Evolutionary conservation across 2,113 vertebrate genomes (phyloP).

Genomic region (Cyprinodon brontotheroides): DNA sequence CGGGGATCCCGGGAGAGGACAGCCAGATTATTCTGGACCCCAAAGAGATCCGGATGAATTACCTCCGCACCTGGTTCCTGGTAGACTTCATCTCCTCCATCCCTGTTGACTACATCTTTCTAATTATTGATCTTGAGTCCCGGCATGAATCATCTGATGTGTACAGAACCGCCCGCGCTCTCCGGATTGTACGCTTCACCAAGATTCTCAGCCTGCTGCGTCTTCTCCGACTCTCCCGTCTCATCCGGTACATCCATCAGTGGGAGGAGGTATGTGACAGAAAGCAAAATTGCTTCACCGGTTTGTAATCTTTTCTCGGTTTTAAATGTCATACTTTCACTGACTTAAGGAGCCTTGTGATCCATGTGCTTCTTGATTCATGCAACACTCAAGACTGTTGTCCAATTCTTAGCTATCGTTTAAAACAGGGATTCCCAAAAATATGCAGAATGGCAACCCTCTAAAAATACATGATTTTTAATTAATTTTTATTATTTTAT

Average conservation of each 20-base stretch:
- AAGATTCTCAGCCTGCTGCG: conserved; percentile 83
- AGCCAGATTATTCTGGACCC: conserved; percentile 80
- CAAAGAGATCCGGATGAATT: conserved; percentile 73
- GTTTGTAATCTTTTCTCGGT: not conserved
- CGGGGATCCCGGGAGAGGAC: conserved; percentile 76
- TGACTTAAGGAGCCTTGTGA: not conserved
- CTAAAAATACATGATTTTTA: too few relatives aligned
- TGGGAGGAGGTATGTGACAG: conserved; percentile 78
- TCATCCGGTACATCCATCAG: conserved; percentile 83
- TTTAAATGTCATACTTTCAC: not conserved
- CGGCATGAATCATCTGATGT: conserved; percentile 73
- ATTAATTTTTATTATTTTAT: too few relatives aligned
- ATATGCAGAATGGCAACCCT: too few relatives aligned
- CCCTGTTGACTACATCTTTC: conserved; percentile 82
- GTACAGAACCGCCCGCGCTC: conserved; percentile 79
- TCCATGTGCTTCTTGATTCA: not conserved
- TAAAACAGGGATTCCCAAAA: not conserved
- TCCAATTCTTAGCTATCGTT: not conserved
- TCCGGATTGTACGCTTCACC: conserved; percentile 82
- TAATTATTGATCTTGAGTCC: conserved; percentile 77
- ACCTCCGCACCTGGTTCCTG: conserved; percentile 79
- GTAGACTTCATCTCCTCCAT: conserved; percentile 83
- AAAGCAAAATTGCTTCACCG: not conserved
- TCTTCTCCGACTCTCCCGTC: conserved; percentile 79
- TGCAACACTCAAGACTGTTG: too few relatives aligned